phyloP scores from a whole-genome alignment of 2,113 vertebrate species.

The Ciconia boyciana region DNA sequence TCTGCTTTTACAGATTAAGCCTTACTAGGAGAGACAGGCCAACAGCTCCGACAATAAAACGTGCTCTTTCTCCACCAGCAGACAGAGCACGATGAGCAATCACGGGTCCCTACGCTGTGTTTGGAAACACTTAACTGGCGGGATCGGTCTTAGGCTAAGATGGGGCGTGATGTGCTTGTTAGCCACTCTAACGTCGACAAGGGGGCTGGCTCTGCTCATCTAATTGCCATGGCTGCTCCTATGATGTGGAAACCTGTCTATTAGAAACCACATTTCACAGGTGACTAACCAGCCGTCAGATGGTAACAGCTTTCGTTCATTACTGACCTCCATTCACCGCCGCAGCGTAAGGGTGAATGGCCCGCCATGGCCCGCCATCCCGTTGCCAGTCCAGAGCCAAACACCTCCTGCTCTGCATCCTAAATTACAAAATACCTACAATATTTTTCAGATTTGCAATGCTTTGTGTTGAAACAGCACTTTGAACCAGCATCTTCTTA shows the following conservation, averaged over 20 bases:
- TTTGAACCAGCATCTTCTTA: background rate
- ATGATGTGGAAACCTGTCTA: slow-evolving; percentile 23
- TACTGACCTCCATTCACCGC: background rate
- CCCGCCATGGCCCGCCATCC: rapidly evolving
- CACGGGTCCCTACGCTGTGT: background rate
- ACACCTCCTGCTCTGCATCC: background rate
- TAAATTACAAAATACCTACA: background rate
- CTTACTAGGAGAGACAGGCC: background rate
- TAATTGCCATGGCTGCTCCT: background rate
- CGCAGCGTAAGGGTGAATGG: rapidly evolving
- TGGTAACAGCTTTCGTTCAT: slow-evolving; percentile 10
- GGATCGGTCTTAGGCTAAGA: background rate
- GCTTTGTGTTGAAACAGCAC: background rate
- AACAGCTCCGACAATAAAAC: background rate
- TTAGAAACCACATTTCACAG: slow-evolving; percentile 50
- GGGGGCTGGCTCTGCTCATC: background rate
- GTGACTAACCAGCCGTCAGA: slow-evolving; percentile 24
- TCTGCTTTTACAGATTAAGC: background rate
- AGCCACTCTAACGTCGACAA: background rate
- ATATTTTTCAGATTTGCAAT: background rate
- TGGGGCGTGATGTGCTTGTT: background rate
- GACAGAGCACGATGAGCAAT: background rate
- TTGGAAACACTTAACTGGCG: background rate
- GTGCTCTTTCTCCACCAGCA: background rate
- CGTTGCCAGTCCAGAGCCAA: background rate